Evolutionary conservation across 2,797 vertebrate species (phyloP).

Genomic region (Phylloscopus collybita): DNA sequence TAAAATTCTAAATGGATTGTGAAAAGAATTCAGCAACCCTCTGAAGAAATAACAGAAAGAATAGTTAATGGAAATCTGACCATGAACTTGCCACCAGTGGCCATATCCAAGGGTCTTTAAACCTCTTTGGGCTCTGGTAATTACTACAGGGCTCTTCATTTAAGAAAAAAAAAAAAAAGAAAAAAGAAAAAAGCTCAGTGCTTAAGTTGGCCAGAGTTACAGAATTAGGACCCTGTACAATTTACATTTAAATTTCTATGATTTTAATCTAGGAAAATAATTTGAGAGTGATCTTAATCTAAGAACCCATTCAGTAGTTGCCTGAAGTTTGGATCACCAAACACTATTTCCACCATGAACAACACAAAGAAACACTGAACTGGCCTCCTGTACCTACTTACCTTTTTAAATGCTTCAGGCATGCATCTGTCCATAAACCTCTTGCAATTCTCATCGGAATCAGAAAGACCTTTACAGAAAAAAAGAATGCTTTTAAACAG

Average conservation of each 20-base stretch:
- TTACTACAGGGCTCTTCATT: not conserved
- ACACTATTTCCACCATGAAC: not conserved
- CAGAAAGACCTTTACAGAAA: conserved; percentile 86
- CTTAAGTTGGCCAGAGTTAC: not conserved
- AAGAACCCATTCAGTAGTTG: not conserved
- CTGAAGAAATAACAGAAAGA: not conserved
- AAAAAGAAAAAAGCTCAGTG: no score
- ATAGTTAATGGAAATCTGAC: not conserved
- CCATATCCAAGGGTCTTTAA: not conserved
- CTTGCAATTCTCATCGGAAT: conserved; percentile 98
- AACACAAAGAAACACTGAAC: not conserved
- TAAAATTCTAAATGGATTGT: not conserved
- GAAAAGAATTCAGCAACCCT: not conserved
- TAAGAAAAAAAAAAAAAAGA: not conserved
- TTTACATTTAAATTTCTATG: not conserved
- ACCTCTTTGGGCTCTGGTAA: not conserved
- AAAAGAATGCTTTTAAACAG: not conserved
- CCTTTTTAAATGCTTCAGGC: conserved; percentile 99
- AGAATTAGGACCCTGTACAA: not conserved
- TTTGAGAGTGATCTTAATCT: not conserved
- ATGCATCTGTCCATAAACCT: conserved; percentile 98
- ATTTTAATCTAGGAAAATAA: not conserved
- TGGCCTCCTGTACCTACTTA: conserved; percentile 53
- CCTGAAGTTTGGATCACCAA: not conserved
- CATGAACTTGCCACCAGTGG: not conserved